Percentiles rank a stretch among this genome's conserved stretches.
phyloP scores from a whole-genome alignment of 2,888 invertebrate genomes.

The Cetonia aurata region DNA sequence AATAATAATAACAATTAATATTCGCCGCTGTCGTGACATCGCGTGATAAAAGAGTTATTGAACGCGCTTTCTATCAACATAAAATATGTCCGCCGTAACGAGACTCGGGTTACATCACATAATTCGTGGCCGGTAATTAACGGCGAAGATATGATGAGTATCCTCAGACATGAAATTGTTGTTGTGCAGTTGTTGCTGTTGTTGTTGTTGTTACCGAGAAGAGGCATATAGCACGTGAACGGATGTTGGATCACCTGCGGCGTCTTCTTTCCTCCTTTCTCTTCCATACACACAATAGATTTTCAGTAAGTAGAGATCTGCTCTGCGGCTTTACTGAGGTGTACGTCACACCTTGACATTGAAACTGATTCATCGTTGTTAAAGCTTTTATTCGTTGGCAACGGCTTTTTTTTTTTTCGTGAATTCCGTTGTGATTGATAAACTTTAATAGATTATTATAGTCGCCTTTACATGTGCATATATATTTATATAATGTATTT shows the following conservation, averaged over 20 bases:
- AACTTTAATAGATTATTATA: conserved; percentile 2
- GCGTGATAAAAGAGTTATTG: conserved; percentile 56
- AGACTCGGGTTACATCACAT: conserved; percentile 63
- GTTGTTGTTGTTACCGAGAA: conserved; percentile 33
- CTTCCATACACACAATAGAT: conserved; percentile 30
- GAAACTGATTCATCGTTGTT: conserved; percentile 20
- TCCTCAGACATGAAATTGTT: conserved; percentile 53
- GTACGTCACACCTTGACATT: conserved; percentile 37
- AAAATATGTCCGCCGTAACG: conserved; percentile 60
- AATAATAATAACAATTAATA: conserved; percentile 51
- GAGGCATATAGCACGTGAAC: conserved; percentile 60
- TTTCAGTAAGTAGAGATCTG: conserved; percentile 33
- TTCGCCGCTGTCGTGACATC: conserved; percentile 49
- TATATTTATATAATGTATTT: neutral
- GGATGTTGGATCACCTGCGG: conserved; percentile 55
- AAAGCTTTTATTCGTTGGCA: neutral
- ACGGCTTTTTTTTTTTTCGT: conserved; percentile 5
- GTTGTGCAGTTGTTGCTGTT: conserved; percentile 22
- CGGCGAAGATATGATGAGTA: conserved; percentile 55
- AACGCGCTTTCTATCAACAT: conserved; percentile 60
- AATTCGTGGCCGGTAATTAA: conserved; percentile 63
- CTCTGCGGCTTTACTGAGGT: conserved; percentile 21
- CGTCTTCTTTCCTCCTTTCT: conserved; percentile 25
- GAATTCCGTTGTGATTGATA: conserved; percentile 15
- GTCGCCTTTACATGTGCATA: neutral